These are phyloP conservation scores for Probosciger aterrimus DNA, from an alignment of 2,113 vertebrate species.

Conservation along the genomic window DNA sequence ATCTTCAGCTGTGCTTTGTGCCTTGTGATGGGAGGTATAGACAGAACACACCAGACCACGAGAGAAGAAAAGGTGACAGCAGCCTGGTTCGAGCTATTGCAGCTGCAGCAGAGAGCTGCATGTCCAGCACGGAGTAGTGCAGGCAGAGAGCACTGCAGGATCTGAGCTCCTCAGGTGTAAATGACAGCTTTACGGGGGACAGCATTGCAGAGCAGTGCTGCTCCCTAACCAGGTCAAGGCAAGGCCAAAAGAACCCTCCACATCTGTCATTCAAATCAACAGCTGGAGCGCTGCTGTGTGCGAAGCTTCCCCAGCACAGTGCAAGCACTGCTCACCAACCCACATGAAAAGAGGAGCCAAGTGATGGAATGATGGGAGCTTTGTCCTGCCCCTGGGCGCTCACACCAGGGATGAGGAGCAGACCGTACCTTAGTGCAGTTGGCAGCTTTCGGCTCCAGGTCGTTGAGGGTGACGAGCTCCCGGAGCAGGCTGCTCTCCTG, in stretches of 20 bases:
- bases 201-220: background rate
- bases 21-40: background rate
- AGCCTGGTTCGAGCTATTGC: background rate
- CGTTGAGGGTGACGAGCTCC: conserved; percentile 92
- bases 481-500: conserved; percentile 97
- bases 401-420: rapidly evolving
- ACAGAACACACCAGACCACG: background rate
- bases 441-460: conserved; percentile 97
- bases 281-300: background rate
- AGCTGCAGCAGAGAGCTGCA: background rate
- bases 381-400: background rate
- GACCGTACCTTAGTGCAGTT: conserved; percentile 95
- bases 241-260: background rate
- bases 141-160: background rate
- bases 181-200: background rate
- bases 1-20: background rate
- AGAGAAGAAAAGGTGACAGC: background rate
- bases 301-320: background rate
- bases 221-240: background rate
- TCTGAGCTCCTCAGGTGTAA: background rate
- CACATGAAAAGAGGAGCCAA: background rate
- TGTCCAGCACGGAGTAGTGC: background rate
- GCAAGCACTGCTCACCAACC: background rate
- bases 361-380: rapidly evolving
- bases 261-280: background rate